Percentiles rank a stretch among this genome's conserved stretches.
These are phyloP conservation scores for Periphyllus acericola DNA, from an alignment of 2,888 invertebrate genomes.

Conservation along the genomic window DNA sequence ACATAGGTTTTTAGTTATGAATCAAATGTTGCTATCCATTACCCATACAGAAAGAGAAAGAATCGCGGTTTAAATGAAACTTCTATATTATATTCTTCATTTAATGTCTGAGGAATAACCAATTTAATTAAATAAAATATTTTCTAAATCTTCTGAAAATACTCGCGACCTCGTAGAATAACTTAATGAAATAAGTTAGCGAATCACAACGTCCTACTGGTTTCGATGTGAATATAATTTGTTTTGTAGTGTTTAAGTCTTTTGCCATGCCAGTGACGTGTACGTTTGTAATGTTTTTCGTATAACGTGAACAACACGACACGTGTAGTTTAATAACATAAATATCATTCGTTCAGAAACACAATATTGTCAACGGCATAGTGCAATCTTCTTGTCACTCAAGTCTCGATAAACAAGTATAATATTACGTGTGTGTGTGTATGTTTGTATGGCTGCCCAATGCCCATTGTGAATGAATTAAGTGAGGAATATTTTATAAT, in stretches of 20 bases:
- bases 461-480: neutral
- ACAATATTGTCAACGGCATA: neutral
- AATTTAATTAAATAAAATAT: too few species aligned
- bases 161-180: too few species aligned
- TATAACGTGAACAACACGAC: neutral
- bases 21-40: too few species aligned
- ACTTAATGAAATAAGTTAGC: too few species aligned
- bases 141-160: too few species aligned
- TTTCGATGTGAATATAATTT: neutral
- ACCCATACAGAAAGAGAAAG: too few species aligned
- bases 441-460: neutral
- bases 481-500: neutral
- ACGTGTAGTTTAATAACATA: neutral
- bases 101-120: too few species aligned
- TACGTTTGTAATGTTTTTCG: too few species aligned
- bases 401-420: neutral
- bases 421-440: neutral
- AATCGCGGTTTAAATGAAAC: too few species aligned
- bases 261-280: neutral
- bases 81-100: too few species aligned
- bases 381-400: conserved; percentile 2
- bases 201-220: too few species aligned
- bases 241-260: neutral
- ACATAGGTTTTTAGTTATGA: too few species aligned
- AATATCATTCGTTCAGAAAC: neutral